Evolutionary conservation across 2,888 invertebrate species (phyloP).

Genomic region (Escarpia spicata): DNA sequence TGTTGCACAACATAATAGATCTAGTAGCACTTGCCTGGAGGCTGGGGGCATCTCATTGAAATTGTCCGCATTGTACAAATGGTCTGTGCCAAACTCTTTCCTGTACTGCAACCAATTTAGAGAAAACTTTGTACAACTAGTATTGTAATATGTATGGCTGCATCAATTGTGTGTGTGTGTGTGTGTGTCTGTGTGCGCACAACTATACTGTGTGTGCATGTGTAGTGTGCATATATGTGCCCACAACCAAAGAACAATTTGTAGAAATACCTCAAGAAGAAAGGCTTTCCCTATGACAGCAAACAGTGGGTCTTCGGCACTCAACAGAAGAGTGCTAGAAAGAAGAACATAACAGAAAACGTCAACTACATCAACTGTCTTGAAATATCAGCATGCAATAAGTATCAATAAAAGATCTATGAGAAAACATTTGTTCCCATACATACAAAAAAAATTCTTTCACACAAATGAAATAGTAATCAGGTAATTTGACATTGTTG

Average conservation of each 20-base stretch:
- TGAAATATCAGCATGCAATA: too few relatives aligned
- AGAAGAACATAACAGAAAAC: not conserved
- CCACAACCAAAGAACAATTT: conserved; percentile 81
- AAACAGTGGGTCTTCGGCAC: conserved; percentile 84
- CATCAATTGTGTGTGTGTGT: not conserved
- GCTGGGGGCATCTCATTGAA: conserved; percentile 89
- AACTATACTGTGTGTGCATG: too few relatives aligned
- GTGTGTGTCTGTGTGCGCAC: not conserved
- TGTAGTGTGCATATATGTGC: conserved; percentile 59
- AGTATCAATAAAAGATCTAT: too few relatives aligned
- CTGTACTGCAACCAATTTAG: conserved; percentile 68
- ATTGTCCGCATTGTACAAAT: conserved; percentile 89
- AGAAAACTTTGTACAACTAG: not conserved
- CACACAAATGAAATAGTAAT: not conserved
- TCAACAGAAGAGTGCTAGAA: conserved; percentile 76
- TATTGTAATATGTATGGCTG: not conserved
- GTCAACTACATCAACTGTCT: not conserved
- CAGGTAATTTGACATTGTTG: not conserved
- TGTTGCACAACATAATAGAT: not conserved
- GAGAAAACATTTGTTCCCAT: not conserved
- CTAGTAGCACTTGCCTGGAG: conserved; percentile 59
- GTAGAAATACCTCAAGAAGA: conserved; percentile 73
- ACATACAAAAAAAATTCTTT: not conserved
- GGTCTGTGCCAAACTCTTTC: conserved; percentile 76
- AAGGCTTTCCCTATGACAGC: conserved; percentile 77